Base-by-base conservation (phyloP, 2,888 invertebrate genomes). In the Calameuta filiformis region DNA sequence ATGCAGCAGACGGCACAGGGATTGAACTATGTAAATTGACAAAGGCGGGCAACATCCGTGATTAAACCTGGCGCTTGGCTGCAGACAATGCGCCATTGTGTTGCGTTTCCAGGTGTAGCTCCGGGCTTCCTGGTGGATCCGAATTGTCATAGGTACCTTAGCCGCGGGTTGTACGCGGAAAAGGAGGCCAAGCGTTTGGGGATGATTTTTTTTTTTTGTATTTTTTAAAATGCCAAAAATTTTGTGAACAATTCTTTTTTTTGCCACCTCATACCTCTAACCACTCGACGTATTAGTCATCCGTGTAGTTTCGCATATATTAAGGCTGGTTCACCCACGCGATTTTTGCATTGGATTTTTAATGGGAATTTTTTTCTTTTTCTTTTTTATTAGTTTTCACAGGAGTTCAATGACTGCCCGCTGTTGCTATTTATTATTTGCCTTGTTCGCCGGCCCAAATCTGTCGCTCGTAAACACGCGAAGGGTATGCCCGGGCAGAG, bases 21-120 rank as follows among this genome's bases (percentile, higher is more conserved):
- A 31, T 71, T 34, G 71, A 71, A 71, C 81, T 84, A 85, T 85
- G 86, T 83, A 86, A 85, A 87, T 88, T 85, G 89, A 88, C 88
- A 88, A 87, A 86, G 86, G 82, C 84, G 84, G 80, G 84, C 83
- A 85, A 85, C 89, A 87, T 87, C 87, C 87, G 88, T 85, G 87
- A 88, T 88, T 85, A 88, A 87, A 84, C 81, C 84, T 81, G 85
- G 84, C 84, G 83, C 84, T 86, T 83, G 86, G 78, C 73, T 80
- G 77, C 80, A 84, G 84, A 88, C 87, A 88, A 88, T 88, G 84
- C 82, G 68, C 85, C 82, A 87, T 88, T 88, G 88, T 89, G 79
- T 83, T 81, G 82, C 80, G 82, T 83, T 88, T 87, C 86, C 87
- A 88, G 84, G 85, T 87, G 85, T 84, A 83, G 81, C 81, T 82